phyloP scores from a whole-genome alignment of 2,888 invertebrate genomes.

The Oscheius myriophilus region DNA sequence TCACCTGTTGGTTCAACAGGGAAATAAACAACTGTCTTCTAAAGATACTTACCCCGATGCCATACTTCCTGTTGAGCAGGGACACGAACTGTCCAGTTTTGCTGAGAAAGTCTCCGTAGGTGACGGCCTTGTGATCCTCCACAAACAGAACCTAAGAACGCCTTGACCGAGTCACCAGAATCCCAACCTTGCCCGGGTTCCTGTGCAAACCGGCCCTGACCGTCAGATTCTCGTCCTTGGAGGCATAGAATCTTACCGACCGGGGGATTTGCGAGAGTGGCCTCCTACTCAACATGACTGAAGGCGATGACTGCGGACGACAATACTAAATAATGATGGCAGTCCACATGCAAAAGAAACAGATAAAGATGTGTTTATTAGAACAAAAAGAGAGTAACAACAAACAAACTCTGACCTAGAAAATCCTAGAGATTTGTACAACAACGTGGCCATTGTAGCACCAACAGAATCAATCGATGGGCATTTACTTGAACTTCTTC shows the following conservation, averaged over 20 bases:
- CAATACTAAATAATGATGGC: too few relatives aligned
- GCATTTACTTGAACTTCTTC: constrained; percentile 40
- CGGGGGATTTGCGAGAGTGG: background rate
- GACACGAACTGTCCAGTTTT: constrained; percentile 60
- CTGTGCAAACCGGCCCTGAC: constrained; percentile 24
- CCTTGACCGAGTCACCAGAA: background rate
- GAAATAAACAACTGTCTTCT: too few relatives aligned
- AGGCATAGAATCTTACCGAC: constrained; percentile 10
- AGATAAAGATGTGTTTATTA: background rate
- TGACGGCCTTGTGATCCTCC: constrained; percentile 39
- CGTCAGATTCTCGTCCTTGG: constrained; percentile 27
- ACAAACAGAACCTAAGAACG: constrained; percentile 39
- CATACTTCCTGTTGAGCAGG: constrained; percentile 55
- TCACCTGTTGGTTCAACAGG: too few relatives aligned
- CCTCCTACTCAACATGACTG: constrained; percentile 10
- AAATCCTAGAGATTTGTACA: constrained; percentile 1
- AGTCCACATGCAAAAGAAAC: too few relatives aligned
- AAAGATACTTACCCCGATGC: constrained; percentile 53
- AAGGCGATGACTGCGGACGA: background rate
- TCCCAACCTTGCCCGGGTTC: constrained; percentile 26
- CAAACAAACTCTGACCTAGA: background rate
- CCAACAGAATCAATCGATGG: background rate
- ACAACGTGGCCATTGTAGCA: too few relatives aligned
- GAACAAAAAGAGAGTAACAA: background rate
- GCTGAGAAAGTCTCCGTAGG: constrained; percentile 61